Evolutionary conservation across 2,888 invertebrate species (phyloP).

Genomic region (Calameuta idolon): DNA sequence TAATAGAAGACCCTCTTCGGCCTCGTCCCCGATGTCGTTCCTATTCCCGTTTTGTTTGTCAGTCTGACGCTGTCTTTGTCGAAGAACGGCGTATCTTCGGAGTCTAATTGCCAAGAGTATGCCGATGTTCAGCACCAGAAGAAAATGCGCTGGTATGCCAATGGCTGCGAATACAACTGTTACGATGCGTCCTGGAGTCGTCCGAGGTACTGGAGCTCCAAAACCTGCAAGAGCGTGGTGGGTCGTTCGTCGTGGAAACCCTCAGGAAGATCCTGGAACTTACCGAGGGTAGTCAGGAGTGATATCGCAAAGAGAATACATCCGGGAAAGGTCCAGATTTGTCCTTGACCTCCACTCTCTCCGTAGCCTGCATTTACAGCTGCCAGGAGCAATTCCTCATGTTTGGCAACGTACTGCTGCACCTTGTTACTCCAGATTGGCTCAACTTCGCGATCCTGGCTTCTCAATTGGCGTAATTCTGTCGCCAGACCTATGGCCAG

Average conservation of each 20-base stretch:
- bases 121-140: conserved; percentile 72
- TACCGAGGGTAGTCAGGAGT: conserved; percentile 79
- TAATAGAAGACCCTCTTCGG: conserved; percentile 38
- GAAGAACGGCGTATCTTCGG: conserved; percentile 65
- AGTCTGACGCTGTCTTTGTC: conserved; percentile 25
- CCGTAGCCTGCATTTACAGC: conserved; percentile 71
- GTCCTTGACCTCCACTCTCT: conserved; percentile 70
- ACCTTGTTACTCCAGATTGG: conserved; percentile 74
- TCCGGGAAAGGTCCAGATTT: conserved; percentile 78
- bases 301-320: conserved; percentile 77
- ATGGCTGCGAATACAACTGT: conserved; percentile 75
- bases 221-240: conserved; percentile 70
- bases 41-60: conserved; percentile 31
- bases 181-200: conserved; percentile 73
- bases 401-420: conserved; percentile 70
- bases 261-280: conserved; percentile 22
- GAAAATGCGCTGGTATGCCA: conserved; percentile 77
- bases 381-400: conserved; percentile 72
- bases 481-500: conserved; percentile 75
- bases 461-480: conserved; percentile 72
- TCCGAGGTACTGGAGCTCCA: conserved; percentile 79
- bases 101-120: conserved; percentile 68
- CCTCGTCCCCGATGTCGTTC: conserved; percentile 34
- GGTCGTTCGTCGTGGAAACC: not conserved
- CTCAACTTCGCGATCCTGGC: conserved; percentile 67